Evolutionary conservation across 2,113 vertebrate species (phyloP).

Genomic region (Corythaeola cristata): DNA sequence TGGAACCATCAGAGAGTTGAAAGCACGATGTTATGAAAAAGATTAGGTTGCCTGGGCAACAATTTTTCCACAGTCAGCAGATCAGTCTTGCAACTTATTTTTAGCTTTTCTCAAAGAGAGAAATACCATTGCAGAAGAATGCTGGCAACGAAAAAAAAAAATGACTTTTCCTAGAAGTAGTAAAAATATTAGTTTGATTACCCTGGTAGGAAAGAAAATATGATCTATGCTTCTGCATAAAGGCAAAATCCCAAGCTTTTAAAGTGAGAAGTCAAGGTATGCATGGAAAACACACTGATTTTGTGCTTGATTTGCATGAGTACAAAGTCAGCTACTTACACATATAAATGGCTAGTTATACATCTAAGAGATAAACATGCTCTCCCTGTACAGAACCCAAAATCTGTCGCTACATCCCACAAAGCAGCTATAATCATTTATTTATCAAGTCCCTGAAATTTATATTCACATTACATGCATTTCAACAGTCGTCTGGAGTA

Average conservation of each 20-base stretch:
- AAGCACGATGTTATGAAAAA: conserved; percentile 18
- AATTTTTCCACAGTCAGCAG: conserved; percentile 55
- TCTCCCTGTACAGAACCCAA: not conserved
- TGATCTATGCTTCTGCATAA: not conserved
- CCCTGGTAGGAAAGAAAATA: not conserved
- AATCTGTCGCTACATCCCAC: not conserved
- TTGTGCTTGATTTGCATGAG: not conserved
- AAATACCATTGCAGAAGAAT: not conserved
- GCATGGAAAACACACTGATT: not conserved
- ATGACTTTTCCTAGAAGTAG: not conserved
- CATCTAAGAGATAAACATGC: not conserved
- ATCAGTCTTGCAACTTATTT: conserved; percentile 40
- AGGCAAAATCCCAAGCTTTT: not conserved
- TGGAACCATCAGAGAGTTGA: not conserved
- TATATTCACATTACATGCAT: not conserved
- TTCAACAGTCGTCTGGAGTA: not conserved
- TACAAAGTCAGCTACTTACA: not conserved
- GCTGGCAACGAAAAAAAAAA: not conserved
- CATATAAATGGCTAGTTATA: not conserved
- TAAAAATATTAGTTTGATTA: not conserved
- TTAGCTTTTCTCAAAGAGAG: conserved; percentile 24
- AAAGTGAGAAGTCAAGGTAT: not conserved
- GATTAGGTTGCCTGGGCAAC: conserved; percentile 49
- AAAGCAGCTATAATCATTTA: conserved; percentile 2
- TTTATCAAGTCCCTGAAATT: not conserved